These are phyloP conservation scores for Cantharis flavilabris DNA, from an alignment of 2,888 invertebrate species.

Conservation along the genomic window DNA sequence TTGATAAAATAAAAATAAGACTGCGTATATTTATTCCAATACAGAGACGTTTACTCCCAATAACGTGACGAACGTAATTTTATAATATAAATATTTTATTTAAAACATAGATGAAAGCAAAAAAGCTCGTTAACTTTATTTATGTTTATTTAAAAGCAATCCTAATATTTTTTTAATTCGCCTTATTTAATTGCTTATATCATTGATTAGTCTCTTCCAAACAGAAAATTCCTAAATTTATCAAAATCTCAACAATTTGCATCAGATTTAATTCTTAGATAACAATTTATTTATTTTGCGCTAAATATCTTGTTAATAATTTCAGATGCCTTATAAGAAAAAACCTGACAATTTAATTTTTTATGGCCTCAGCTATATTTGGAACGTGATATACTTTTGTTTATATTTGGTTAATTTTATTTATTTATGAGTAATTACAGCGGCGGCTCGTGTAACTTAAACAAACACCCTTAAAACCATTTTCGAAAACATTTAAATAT, in stretches of 20 bases:
- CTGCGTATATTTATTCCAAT: neutral
- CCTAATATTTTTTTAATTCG: neutral
- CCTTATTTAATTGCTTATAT: neutral
- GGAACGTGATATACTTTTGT: neutral
- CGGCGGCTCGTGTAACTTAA: neutral
- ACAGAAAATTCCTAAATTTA: neutral
- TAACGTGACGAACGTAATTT: neutral
- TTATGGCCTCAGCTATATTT: neutral
- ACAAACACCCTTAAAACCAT: neutral
- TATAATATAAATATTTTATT: neutral
- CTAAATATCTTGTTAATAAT: neutral
- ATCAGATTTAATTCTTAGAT: neutral
- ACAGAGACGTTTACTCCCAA: neutral
- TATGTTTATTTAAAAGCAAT: neutral
- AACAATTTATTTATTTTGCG: neutral
- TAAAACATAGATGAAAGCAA: neutral
- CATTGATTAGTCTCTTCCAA: neutral
- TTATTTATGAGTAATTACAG: neutral
- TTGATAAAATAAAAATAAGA: neutral
- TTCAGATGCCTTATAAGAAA: neutral
- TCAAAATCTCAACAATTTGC: neutral
- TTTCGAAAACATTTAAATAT: neutral
- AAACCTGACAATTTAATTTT: neutral
- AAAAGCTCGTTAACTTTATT: neutral
- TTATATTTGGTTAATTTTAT: neutral